Evolutionary conservation across 2,888 invertebrate species (phyloP).

Genomic region (Leptopilina myrica): DNA sequence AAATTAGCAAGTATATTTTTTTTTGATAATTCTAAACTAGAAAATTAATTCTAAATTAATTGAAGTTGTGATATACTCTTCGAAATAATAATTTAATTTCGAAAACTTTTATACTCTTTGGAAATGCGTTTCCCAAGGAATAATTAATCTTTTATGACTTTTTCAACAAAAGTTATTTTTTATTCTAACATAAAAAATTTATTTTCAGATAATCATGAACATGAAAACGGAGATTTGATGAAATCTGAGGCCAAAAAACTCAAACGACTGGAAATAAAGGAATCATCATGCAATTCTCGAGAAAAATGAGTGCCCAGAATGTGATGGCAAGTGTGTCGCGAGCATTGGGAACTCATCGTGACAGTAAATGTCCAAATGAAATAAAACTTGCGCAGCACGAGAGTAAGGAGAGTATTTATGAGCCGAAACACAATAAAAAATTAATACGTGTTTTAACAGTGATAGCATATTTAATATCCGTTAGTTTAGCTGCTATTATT

Average conservation of each 20-base stretch:
- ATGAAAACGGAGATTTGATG: too few species aligned
- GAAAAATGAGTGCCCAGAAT: conserved; percentile 74
- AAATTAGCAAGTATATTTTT: too few species aligned
- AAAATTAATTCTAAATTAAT: too few species aligned
- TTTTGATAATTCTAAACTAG: too few species aligned
- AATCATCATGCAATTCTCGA: conserved; percentile 69
- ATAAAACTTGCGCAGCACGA: conserved; percentile 83
- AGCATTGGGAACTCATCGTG: conserved; percentile 68
- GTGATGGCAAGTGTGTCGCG: conserved; percentile 73
- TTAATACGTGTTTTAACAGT: conserved; percentile 94
- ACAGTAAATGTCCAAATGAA: conserved; percentile 78
- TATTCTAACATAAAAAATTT: too few species aligned
- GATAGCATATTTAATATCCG: conserved; percentile 94
- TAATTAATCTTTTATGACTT: too few species aligned
- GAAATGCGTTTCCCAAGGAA: too few species aligned
- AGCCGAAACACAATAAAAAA: conserved; percentile 91
- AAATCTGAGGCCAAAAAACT: too few species aligned
- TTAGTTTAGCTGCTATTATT: conserved; percentile 95
- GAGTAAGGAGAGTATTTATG: conserved; percentile 85
- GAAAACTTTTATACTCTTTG: too few species aligned
- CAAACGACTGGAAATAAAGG: background rate
- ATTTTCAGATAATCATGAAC: background rate
- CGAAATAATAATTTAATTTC: too few species aligned
- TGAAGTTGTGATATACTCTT: too few species aligned
- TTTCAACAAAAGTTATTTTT: too few species aligned